Percentiles rank a stretch among this genome's conserved stretches.
These are phyloP conservation scores for Oasisia sp. DNA, from an alignment of 2,888 invertebrate species.

Conservation along the genomic window DNA sequence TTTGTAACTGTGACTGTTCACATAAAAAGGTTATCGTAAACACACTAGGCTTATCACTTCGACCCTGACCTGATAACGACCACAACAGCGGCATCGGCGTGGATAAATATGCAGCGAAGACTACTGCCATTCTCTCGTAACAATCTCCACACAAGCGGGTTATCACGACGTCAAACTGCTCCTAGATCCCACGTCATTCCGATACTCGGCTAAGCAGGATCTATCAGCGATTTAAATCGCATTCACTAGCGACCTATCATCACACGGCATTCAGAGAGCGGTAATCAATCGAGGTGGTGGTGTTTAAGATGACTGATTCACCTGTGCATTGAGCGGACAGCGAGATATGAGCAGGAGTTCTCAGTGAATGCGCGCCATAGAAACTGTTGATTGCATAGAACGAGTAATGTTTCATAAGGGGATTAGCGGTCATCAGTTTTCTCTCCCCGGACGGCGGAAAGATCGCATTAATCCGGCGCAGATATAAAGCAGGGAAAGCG, in stretches of 20 bases:
- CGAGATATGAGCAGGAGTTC: background rate
- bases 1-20: background rate
- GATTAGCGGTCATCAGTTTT: background rate
- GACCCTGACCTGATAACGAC: background rate
- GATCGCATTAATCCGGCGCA: background rate
- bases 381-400: background rate
- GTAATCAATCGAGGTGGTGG: background rate
- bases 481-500: background rate
- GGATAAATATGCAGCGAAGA: background rate
- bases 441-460: background rate
- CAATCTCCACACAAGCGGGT: background rate
- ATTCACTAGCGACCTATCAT: background rate
- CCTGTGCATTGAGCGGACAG: background rate
- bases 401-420: constrained; percentile 12
- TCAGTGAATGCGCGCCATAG: background rate
- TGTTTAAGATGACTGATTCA: constrained; percentile 5
- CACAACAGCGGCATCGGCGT: background rate
- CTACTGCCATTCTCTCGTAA: background rate
- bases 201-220: background rate
- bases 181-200: background rate
- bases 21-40: background rate
- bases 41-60: background rate
- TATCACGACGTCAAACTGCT: background rate
- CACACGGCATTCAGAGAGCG: background rate
- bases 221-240: constrained; percentile 10